Evolutionary conservation across 2,888 invertebrate species (phyloP), one percentile per base, ranked within the genome.

Genomic region (Lasioglossum lativentre): DNA sequence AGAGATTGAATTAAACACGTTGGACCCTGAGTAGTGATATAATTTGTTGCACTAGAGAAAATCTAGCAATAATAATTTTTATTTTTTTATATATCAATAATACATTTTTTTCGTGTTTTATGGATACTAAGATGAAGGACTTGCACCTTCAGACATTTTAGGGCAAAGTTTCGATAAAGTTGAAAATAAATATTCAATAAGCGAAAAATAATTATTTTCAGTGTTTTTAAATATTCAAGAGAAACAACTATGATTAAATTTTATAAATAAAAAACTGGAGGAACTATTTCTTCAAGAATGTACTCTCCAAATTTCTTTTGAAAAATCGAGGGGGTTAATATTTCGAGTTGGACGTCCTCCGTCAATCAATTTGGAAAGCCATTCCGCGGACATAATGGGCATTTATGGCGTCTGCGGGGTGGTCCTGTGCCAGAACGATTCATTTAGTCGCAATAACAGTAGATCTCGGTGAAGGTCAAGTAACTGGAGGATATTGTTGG

Each of bases 391-490:
- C 45, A 8, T n/a, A 19, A 10, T 10, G 27, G 82, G 40, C 27
- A 4, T 66, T 66, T 23, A 34, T 23, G 66, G 19, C 34, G 66
- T 52, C 66, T 8, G 66, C 66, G 66, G 34, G 19, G 4, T 66
- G 66, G 19, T 14, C 12, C 42, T 2, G 78, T 83, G 84, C 83
- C 84, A 78, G 59, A 8, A 38, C 71, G 30, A 75, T 85, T 85
- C 77, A 78, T 81, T 83, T 83, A 73, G 71, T 68, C 47, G 77
- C 56, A 81, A 80, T 88, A 83, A 82, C 78, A 77, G 74, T 78
- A 66, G 70, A 47, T 56, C 30, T 23, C 6, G 42, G 27, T 71
- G 27, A 71, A 71, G 75, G 71, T 77, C 74, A 71, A 40, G 59
- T 56, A 75, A 78, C 52, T 45, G 47, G 77, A 63, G 56, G 63